These are phyloP conservation scores for Chamaea fasciata DNA, from an alignment of 2,113 vertebrate genomes.

Conservation along the genomic window DNA sequence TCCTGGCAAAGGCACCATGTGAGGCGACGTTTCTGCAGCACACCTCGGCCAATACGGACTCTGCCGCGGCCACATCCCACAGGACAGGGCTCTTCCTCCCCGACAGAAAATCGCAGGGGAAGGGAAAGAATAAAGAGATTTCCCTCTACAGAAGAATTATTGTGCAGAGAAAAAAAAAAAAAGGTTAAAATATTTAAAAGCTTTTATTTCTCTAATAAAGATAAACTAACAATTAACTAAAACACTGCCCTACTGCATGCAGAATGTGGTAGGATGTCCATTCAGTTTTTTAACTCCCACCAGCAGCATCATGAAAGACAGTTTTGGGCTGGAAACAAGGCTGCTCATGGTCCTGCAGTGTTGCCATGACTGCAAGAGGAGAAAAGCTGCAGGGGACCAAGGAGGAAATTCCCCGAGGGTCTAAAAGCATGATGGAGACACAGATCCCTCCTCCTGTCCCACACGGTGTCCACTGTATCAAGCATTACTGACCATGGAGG, in stretches of 20 bases:
- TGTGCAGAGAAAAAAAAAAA: not conserved
- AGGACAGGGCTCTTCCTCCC: not conserved
- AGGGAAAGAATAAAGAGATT: not conserved
- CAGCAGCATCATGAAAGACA: not conserved
- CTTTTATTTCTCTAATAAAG: not conserved
- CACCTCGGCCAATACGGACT: not conserved
- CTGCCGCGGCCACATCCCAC: not conserved
- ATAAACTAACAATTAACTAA: not conserved
- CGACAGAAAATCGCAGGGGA: not conserved
- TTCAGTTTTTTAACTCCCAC: not conserved
- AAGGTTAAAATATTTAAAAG: not conserved
- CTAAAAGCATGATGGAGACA: not conserved
- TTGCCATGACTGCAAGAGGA: constrained; percentile 5
- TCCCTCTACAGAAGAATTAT: not conserved
- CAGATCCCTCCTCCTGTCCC: not conserved
- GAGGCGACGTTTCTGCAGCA: fast-evolving
- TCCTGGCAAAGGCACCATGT: not conserved
- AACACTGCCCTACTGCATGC: not conserved
- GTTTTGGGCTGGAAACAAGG: not conserved
- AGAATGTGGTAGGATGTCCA: not conserved
- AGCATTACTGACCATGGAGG: not conserved
- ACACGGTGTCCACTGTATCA: fast-evolving
- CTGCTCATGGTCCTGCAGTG: not conserved
- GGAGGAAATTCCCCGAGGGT: not conserved
- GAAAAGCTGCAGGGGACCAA: not conserved